Evolutionary conservation across 2,797 vertebrate genomes (phyloP).

Genomic region (Parauchenoglanis ngamensis): DNA sequence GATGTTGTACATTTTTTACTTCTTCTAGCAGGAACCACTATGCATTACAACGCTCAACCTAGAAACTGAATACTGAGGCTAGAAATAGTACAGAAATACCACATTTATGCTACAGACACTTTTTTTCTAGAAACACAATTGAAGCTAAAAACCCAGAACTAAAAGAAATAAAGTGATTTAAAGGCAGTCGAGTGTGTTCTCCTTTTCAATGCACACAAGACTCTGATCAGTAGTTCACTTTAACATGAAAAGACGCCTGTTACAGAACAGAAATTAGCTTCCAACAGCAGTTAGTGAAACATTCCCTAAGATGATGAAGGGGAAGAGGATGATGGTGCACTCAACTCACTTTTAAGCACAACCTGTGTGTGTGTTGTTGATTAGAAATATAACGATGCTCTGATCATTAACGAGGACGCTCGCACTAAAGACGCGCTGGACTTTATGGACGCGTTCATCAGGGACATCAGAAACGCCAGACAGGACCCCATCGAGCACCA

Average conservation of each 20-base stretch:
- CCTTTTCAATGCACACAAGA: too few relatives aligned
- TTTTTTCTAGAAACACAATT: too few relatives aligned
- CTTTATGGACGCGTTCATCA: slow-evolving; percentile 75
- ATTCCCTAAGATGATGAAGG: background rate
- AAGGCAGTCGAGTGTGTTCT: too few relatives aligned
- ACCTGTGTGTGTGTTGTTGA: background rate
- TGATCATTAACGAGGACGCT: slow-evolving; percentile 78
- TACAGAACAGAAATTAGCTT: background rate
- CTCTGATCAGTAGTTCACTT: too few relatives aligned
- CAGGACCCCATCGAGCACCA: slow-evolving; percentile 69
- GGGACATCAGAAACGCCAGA: slow-evolving; percentile 66
- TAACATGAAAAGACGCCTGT: background rate
- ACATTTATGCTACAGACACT: too few relatives aligned
- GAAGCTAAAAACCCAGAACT: too few relatives aligned
- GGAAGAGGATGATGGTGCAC: background rate
- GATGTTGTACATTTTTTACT: background rate
- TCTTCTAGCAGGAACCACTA: background rate
- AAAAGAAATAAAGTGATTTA: too few relatives aligned
- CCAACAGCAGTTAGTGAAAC: background rate
- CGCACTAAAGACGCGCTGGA: slow-evolving; percentile 73
- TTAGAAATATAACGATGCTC: slow-evolving; percentile 78
- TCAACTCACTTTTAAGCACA: background rate
- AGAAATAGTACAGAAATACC: too few relatives aligned
- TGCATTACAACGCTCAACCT: background rate
- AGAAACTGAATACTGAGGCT: background rate